Base-by-base conservation (phyloP, 2,888 invertebrate species). In the Scaptomyza parva region DNA sequence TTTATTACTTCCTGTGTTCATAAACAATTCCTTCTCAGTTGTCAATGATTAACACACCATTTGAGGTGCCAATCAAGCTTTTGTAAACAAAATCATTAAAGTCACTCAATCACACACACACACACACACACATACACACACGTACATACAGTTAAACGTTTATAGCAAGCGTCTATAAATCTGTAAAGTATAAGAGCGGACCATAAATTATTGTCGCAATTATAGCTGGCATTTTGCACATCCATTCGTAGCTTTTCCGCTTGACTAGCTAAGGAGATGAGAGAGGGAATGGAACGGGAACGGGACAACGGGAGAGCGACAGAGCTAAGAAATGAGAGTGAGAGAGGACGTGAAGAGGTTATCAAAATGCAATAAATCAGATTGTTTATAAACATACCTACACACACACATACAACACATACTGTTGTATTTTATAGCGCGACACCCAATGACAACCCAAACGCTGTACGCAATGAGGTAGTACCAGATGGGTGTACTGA, bases 351-450 rank as follows among this genome's bases (percentile, higher is more conserved):
- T 48, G 44, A 68, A 66, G 81, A 68, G 88, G 86, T 86, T 86
- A 86, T 86, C 88, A 88, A 84, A 88, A 77, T 70, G 86, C 77
- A 72, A 86, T 86, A 86, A 87, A 86, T 86, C 86, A 88, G 84
- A 78, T 81, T 77, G 75, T 74, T 85, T 72, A 78, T 44, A 59
- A 17, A 26, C 24, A n/a, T 40, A 7, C 20, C 17, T 24, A 26
- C 24, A n/a, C 30, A 7, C 20, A 24, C 11, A 4, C 26, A 24
- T 33, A 54, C 45, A 37, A 82, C 70, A n/a, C n/a, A n/a, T n/a
- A n/a, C n/a, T n/a, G n/a, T 68, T 17, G 37, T 37, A 80, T 70
- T 83, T 79, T 77, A 75, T 82, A 68, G 75, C 75, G 59, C 74
- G 70, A 74, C 85, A 75, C 74, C 71, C 52, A 64, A 60, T 40